Conservation (phyloP, 1,140 invertebrate genomes). For the Gryllus bimaculatus region DNA sequence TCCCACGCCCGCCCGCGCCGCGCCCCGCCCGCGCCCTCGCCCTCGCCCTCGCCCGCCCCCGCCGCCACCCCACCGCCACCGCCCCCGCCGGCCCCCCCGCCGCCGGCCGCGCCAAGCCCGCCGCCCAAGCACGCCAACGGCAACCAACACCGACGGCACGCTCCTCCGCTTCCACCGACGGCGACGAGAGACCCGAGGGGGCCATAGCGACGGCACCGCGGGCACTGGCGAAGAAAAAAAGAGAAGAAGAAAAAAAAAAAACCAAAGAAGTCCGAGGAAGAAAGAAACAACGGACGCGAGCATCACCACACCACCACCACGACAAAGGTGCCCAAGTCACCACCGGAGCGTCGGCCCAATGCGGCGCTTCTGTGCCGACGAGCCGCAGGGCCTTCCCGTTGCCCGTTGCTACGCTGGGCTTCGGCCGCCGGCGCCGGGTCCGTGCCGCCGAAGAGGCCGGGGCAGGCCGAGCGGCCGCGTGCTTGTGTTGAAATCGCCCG, state of each 20-base stretch:
- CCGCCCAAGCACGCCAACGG: constrained; percentile 18
- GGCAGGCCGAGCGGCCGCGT: too few species aligned
- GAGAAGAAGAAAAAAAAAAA: constrained; percentile 74
- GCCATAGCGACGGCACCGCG: constrained; percentile 20
- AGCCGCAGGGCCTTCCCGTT: too few species aligned
- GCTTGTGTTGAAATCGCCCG: too few species aligned
- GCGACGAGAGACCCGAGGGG: constrained; percentile 34
- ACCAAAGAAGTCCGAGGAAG: constrained; percentile 70
- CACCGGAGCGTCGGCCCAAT: constrained; percentile 15
- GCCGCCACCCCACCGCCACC: too few species aligned
- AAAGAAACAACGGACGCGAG: constrained; percentile 54
- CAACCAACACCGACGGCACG: constrained; percentile 40
- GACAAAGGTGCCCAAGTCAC: constrained; percentile 27
- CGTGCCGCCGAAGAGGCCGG: background rate
- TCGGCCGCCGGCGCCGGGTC: too few species aligned
- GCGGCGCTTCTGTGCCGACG: background rate
- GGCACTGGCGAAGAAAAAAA: constrained; percentile 40
- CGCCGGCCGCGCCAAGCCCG: constrained; percentile 22
- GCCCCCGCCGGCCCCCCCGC: too few species aligned
- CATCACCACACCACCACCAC: constrained; percentile 54
- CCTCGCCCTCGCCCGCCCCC: too few species aligned
- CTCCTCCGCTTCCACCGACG: constrained; percentile 46
- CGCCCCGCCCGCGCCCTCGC: too few species aligned
- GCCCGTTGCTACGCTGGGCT: too few species aligned
- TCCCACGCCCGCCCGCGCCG: too few species aligned